phyloP scores from a whole-genome alignment of 1,140 invertebrate genomes.

The Archegozetes longisetosus region DNA sequence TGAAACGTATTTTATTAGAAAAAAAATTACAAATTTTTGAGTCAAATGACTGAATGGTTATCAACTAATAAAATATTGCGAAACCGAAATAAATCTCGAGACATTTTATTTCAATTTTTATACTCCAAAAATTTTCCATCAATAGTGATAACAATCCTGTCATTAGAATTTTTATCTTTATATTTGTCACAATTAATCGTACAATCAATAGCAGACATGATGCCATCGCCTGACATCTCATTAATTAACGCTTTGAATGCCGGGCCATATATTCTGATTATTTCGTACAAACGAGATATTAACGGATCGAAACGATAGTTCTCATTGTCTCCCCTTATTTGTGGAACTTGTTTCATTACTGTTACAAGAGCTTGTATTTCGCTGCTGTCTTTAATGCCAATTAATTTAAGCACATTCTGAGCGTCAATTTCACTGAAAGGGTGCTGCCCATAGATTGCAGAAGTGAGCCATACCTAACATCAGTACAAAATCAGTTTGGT shows the following conservation, averaged over 20 bases:
- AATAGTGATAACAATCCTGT: not conserved
- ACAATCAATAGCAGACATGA: constrained; percentile 31
- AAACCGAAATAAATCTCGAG: too few species aligned
- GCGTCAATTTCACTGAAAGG: not conserved
- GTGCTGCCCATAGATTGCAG: constrained; percentile 2
- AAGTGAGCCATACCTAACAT: constrained; percentile 4
- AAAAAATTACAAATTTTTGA: too few species aligned
- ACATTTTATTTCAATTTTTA: too few species aligned
- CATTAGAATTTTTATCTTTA: constrained; percentile 17
- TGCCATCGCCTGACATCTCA: constrained; percentile 30
- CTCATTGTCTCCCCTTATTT: not conserved
- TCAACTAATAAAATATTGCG: too few species aligned
- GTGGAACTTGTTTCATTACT: not conserved
- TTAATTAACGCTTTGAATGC: constrained; percentile 28
- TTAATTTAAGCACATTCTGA: not conserved
- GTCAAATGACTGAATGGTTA: too few species aligned
- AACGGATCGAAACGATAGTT: constrained; percentile 7
- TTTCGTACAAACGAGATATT: constrained; percentile 25
- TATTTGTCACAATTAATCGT: constrained; percentile 18
- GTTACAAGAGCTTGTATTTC: not conserved
- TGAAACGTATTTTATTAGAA: too few species aligned
- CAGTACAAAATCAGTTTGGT: too few species aligned
- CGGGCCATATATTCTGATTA: constrained; percentile 26
- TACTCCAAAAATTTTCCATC: not conserved
- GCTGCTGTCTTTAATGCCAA: not conserved